phyloP scores from a whole-genome alignment of 2,113 vertebrate species.

The Sphaerodactylus townsendi region DNA sequence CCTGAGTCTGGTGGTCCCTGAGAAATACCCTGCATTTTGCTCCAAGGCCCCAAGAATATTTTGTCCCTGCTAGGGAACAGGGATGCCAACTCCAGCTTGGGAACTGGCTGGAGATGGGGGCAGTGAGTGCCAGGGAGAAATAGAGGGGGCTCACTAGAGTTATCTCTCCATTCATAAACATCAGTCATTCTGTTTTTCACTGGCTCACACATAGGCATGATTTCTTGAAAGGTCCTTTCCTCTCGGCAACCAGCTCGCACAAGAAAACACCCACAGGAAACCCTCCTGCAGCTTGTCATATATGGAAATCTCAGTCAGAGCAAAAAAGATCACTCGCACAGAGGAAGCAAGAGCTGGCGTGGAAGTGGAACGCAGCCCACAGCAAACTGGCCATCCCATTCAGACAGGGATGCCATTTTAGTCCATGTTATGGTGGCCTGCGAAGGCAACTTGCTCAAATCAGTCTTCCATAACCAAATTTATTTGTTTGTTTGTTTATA shows the following conservation, averaged over 20 bases:
- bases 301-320: not conserved
- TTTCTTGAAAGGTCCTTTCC: not conserved
- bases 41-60: not conserved
- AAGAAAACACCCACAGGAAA: not conserved
- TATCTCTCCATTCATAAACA: constrained; percentile 2
- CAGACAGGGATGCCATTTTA: too few relatives aligned
- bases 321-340: not conserved
- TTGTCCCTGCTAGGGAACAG: not conserved
- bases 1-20: not conserved
- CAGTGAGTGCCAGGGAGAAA: too few relatives aligned
- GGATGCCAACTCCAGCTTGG: too few relatives aligned
- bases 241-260: not conserved
- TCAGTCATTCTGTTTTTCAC: not conserved
- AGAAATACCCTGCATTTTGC: not conserved
- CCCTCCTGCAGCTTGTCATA: not conserved
- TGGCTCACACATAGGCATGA: not conserved
- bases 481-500: too few relatives aligned
- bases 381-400: too few relatives aligned
- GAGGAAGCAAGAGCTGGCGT: not conserved
- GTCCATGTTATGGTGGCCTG: too few relatives aligned
- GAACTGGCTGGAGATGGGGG: too few relatives aligned
- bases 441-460: too few relatives aligned
- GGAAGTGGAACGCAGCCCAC: not conserved
- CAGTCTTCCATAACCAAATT: too few relatives aligned
- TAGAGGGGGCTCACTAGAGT: too few relatives aligned